Base-by-base conservation (phyloP, 2,113 vertebrate species). In the Stomatorhinus ivindoensis region DNA sequence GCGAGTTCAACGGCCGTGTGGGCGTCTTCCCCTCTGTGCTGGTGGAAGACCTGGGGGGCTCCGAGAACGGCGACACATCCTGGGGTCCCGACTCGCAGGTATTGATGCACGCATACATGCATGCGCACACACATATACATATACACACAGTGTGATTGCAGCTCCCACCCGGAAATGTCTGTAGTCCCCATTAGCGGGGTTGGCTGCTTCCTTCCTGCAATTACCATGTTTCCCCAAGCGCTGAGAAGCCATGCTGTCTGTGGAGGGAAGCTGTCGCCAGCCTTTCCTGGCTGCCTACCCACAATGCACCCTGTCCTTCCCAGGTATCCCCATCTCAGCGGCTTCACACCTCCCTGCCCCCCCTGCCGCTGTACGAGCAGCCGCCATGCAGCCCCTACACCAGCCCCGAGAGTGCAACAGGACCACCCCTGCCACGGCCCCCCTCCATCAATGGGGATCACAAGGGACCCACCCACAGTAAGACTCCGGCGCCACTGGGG, bases 21-120 rank as follows among this genome's bases (percentile, higher is more conserved):
- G 98, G 98, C 0, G 98, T 99, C 90, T 99, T 99, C 94, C 98
- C 98, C 0, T 99, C 98, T 0, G 98, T 99, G 53, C 90, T 99
- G 88, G 98, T 99, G 0, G 98, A 99, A 90, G 98, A 99, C 90
- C 95, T 99, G 15, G 96, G 94, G 0, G 92, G 94, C 46, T 94
- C 97, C 0, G 97, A 99, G 91, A 99, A 98, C 0, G 98, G 98
- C 31, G 98, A 98, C 89, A 55, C 94, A 24, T 95, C 91, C 6
- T 95, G 97, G 94, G 94, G 93, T 17, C 94, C 92, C 53, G 97
- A 97, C 53, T 90, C 92, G 48, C 97, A 97, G 94, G 96, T 96
- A 94, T 93, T 91, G 51, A 53, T 1, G 51, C 93, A 91, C 13
- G 5, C 24, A 11, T 10, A 1, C 47, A 10, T 2, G 48, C 50